phyloP scores from a whole-genome alignment of 2,113 vertebrate species.

The Symphodus melops region DNA sequence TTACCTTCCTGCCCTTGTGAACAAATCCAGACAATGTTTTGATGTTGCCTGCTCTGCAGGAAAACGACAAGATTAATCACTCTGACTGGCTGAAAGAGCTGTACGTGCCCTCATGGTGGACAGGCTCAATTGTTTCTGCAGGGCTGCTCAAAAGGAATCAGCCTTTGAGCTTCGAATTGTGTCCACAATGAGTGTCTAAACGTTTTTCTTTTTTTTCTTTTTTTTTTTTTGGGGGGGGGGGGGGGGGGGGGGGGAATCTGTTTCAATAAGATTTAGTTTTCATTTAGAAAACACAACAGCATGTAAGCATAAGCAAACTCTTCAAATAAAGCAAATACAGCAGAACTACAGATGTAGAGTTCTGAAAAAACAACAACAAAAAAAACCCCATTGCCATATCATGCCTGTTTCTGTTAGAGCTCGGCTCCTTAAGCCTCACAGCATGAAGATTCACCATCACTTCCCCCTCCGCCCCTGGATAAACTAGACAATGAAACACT shows the following conservation, averaged over 20 bases:
- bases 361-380: constrained; percentile 7
- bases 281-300: too few relatives aligned
- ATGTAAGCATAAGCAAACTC: constrained; percentile 22
- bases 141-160: constrained; percentile 16
- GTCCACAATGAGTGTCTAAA: neutral
- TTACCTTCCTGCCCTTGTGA: constrained; percentile 59
- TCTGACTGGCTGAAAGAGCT: constrained; percentile 21
- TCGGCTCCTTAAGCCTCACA: constrained; percentile 43
- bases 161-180: neutral
- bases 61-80: constrained; percentile 50
- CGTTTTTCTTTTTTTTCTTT: neutral
- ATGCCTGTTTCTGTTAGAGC: constrained; percentile 20
- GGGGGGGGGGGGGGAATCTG: too few relatives aligned
- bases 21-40: constrained; percentile 51
- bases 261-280: too few relatives aligned
- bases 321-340: constrained; percentile 20
- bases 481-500: constrained; percentile 30
- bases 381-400: too few relatives aligned
- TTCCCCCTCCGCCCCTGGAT: constrained; percentile 22
- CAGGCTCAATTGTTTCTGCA: constrained; percentile 27
- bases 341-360: constrained; percentile 1
- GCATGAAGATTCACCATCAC: constrained; percentile 16
- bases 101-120: neutral
- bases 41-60: constrained; percentile 25
- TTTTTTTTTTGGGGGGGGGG: too few relatives aligned